Conservation (phyloP, 1,140 invertebrate species). For the Dryas iulia region DNA sequence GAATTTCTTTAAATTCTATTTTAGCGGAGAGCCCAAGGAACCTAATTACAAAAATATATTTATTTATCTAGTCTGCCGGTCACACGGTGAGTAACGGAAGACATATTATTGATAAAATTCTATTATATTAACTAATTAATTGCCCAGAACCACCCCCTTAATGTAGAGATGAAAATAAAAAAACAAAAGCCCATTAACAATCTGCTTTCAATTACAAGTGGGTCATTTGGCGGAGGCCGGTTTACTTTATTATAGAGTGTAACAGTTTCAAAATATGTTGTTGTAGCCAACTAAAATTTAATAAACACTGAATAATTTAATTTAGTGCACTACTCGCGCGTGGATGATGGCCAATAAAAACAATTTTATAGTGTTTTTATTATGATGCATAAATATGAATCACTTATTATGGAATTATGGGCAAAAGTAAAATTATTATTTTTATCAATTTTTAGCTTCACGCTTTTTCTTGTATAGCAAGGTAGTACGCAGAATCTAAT, state of each 20-base stretch:
- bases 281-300: constrained; percentile 72
- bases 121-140: no score
- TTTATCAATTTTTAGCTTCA: not conserved
- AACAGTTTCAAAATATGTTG: constrained; percentile 65
- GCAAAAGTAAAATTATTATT: not conserved
- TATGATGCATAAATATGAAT: constrained; percentile 77
- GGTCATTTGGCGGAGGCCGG: constrained; percentile 61
- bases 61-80: no score
- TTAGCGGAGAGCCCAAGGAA: no score
- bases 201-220: constrained; percentile 49
- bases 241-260: constrained; percentile 46
- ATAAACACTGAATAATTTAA: constrained; percentile 76
- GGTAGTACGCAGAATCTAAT: no score
- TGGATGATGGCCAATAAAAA: constrained; percentile 76
- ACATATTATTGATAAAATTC: no score
- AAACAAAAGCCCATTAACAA: constrained; percentile 3
- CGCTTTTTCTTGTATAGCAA: no score
- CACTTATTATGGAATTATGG: constrained; percentile 55
- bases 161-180: no score
- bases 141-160: no score
- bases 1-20: no score
- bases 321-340: constrained; percentile 67
- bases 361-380: constrained; percentile 75
- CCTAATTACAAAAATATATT: no score
- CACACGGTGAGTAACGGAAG: no score